A percentile compares a stretch with the other conserved stretches of the same genome.
Conservation (phyloP, 35 echinoderm and acorn worm species). For the Ophiothrix spiculata region DNA sequence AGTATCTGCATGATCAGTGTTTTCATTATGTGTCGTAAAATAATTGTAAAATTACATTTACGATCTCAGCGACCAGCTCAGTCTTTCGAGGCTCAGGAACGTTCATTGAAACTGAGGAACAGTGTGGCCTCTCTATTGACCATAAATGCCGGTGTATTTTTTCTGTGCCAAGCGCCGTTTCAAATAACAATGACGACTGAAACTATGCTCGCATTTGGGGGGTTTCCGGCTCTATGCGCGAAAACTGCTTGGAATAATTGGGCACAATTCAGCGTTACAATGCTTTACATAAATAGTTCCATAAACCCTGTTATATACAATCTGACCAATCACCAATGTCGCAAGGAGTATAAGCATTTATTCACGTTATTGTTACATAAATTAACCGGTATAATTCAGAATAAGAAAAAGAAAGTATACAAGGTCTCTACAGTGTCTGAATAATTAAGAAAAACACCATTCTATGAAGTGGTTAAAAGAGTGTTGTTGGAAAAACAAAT, state of each 20-base stretch:
- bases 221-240: background rate
- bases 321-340: constrained; percentile 45
- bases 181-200: constrained; percentile 1
- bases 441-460: too few species aligned
- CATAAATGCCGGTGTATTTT: constrained; percentile 49
- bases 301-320: constrained; percentile 64
- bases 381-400: background rate
- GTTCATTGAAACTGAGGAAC: background rate
- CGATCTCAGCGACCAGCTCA: background rate
- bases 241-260: background rate
- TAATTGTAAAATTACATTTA: constrained; percentile 31
- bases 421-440: too few species aligned
- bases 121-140: constrained; percentile 44
- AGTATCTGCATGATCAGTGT: constrained; percentile 30
- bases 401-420: too few species aligned
- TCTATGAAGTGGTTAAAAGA: too few species aligned
- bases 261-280: background rate
- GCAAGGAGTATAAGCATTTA: background rate
- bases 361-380: background rate
- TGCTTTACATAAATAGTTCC: constrained; percentile 57
- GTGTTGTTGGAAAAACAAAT: too few species aligned
- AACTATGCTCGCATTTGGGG: background rate
- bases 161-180: constrained; percentile 34
- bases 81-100: background rate
- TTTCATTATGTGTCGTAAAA: constrained; percentile 38